Percentiles rank a stretch among this genome's conserved stretches.
Evolutionary conservation across 2,888 invertebrate genomes (phyloP).

Genomic region (Tromatobia lineatoria): DNA sequence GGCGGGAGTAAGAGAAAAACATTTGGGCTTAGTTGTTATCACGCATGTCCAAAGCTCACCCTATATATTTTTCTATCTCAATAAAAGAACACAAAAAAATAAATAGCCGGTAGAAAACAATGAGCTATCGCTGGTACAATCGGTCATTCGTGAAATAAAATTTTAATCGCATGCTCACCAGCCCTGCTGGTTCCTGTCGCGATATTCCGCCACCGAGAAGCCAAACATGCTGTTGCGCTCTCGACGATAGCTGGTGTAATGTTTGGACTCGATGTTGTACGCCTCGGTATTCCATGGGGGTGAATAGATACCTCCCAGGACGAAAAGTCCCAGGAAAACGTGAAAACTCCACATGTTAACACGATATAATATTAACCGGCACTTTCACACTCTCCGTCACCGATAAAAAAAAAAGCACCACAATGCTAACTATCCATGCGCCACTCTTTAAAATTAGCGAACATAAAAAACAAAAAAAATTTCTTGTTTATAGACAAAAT

Average conservation of each 20-base stretch:
- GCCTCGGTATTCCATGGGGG: constrained; percentile 72
- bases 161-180: constrained; percentile 74
- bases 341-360: constrained; percentile 72
- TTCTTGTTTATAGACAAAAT: neutral
- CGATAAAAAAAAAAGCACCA: constrained; percentile 49
- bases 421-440: constrained; percentile 48
- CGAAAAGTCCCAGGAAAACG: constrained; percentile 67
- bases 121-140: neutral
- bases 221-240: constrained; percentile 82
- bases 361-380: constrained; percentile 57
- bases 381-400: constrained; percentile 49
- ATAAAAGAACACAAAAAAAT: too few relatives aligned
- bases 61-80: too few relatives aligned
- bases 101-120: neutral
- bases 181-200: constrained; percentile 78
- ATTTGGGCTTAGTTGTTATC: too few relatives aligned
- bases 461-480: neutral
- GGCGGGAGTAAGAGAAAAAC: neutral
- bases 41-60: too few relatives aligned
- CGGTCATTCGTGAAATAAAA: constrained; percentile 17
- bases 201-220: constrained; percentile 82
- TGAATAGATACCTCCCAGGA: constrained; percentile 68
- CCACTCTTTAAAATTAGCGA: constrained; percentile 18
- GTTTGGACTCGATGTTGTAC: constrained; percentile 82
- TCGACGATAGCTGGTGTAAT: constrained; percentile 79